Evolutionary conservation across 2,888 invertebrate species (phyloP), one percentile per base, ranked within the genome.

Genomic region (Bombylius discolor): DNA sequence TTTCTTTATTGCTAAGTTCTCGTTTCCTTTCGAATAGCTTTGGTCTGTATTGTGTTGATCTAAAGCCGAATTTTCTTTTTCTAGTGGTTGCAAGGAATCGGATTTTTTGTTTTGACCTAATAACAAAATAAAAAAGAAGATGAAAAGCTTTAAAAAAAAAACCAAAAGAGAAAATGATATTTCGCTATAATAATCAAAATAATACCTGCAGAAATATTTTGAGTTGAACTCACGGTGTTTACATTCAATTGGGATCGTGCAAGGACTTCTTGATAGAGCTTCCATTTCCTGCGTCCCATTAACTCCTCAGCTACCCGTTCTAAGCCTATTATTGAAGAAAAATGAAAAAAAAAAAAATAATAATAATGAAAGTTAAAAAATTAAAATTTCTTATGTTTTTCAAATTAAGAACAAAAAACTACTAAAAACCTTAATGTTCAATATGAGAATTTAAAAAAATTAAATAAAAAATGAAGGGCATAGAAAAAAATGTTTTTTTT

Each of bases 251-350:
- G 78, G 74, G 77, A 77, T 73, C 77, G 74, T 72, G 76, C 77
- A 75, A 80, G 75, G 67, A 79, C 78, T 81, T 90, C 89, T 84
- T 89, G 90, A 78, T 89, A 90, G 80, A 87, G 84, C 83, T 89
- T 89, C 90, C 91, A 91, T 90, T 87, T 89, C 86, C 89, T 86
- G 81, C 89, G 87, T 82, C 90, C 91, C 91, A 91, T 90, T 84
- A 90, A 89, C 87, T 90, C 90, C 82, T 91, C 90, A 82, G 90
- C 90, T 81, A 91, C 88, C 81, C 89, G 86, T 88, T 91, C 90
- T 88, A 91, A 84, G 84, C 90, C 91, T 91, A 77, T 23, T 73
- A 81, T 74, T 23, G 58, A 51, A 61, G 44, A 52, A 55, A 62
- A 62, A 49, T 53, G 59, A 57, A 53, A 32, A 34, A 31, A 55